A percentile compares a stretch with the other conserved stretches of the same genome.
Evolutionary conservation across 2,888 invertebrate species (phyloP).

Genomic region (Abrostola tripartita): DNA sequence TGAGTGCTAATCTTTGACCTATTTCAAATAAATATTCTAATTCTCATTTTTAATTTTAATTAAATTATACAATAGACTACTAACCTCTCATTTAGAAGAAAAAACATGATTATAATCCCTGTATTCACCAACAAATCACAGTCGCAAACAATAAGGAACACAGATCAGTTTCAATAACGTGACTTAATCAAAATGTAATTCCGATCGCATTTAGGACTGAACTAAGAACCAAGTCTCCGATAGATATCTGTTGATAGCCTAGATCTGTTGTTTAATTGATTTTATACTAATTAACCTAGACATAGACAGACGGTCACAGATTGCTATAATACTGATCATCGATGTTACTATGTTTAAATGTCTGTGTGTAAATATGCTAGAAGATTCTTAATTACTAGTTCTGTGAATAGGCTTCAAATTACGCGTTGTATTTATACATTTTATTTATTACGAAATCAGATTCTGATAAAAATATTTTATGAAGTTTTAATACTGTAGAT

Average conservation of each 20-base stretch:
- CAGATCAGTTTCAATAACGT: background rate
- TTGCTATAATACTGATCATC: background rate
- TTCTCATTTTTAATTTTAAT: too few relatives aligned
- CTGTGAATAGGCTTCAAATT: too few relatives aligned
- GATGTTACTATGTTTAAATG: background rate
- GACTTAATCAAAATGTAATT: background rate
- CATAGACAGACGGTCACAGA: background rate
- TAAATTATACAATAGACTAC: background rate
- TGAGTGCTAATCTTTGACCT: too few relatives aligned
- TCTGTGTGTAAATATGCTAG: background rate
- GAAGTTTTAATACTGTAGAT: too few relatives aligned
- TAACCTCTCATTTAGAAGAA: slow-evolving; percentile 6
- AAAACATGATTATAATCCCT: background rate
- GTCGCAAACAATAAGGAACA: slow-evolving; percentile 15
- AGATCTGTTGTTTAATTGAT: slow-evolving; percentile 5
- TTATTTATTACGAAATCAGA: too few relatives aligned
- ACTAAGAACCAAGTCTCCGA: background rate
- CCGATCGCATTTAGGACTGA: background rate
- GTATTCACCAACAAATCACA: slow-evolving; percentile 16
- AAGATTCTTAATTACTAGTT: background rate
- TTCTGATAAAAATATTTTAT: too few relatives aligned
- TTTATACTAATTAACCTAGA: background rate
- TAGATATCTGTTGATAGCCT: slow-evolving; percentile 19
- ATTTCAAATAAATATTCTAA: too few relatives aligned
- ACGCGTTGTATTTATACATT: too few relatives aligned